Conservation (phyloP, 2,888 invertebrate species). For the Rotaria magnacalcarata region DNA sequence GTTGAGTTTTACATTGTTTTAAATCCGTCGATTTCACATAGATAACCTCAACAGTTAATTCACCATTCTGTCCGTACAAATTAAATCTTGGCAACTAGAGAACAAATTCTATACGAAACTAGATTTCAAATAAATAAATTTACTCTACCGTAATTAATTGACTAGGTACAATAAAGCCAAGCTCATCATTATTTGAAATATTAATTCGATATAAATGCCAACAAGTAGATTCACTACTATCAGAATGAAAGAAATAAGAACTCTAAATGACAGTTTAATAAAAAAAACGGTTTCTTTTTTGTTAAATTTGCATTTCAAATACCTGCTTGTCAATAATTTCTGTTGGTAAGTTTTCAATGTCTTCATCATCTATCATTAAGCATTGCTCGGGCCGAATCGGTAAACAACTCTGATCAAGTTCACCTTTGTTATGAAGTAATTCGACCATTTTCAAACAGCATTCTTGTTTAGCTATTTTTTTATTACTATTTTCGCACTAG, state of each 20-base stretch:
- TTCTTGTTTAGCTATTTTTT: not conserved
- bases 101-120: not conserved
- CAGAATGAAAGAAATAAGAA: not conserved
- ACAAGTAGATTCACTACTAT: not conserved
- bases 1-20: not conserved
- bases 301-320: not conserved
- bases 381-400: not conserved
- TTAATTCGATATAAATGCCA: conserved; percentile 2
- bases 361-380: not conserved
- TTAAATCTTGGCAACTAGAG: not conserved
- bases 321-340: not conserved
- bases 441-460: conserved; percentile 25
- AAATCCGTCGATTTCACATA: not conserved
- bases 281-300: not conserved
- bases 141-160: not conserved
- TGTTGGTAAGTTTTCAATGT: not conserved
- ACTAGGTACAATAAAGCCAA: not conserved
- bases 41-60: not conserved
- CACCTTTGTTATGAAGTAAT: not conserved
- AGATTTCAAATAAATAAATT: not conserved
- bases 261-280: not conserved
- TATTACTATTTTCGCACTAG: not conserved
- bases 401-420: conserved; percentile 6
- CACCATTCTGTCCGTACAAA: not conserved
- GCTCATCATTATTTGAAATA: not conserved